phyloP scores from a whole-genome alignment of 2,797 vertebrate species.

The Periparus ater region DNA sequence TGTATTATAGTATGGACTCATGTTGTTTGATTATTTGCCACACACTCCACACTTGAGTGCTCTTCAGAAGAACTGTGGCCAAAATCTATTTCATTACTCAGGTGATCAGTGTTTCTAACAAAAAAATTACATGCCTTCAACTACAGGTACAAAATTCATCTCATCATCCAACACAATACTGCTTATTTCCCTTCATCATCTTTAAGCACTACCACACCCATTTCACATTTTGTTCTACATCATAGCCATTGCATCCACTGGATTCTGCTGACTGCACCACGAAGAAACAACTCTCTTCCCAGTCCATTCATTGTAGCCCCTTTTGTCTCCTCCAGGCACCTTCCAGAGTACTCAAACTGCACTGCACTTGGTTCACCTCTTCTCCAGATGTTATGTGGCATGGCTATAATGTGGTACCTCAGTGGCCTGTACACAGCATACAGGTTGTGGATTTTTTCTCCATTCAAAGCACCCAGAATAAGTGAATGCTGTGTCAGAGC shows the following conservation, averaged over 20 bases:
- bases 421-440: neutral
- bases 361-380: neutral
- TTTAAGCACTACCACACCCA: neutral
- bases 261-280: neutral
- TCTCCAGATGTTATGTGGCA: neutral
- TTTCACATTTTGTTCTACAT: neutral
- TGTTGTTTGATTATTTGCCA: neutral
- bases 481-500: neutral
- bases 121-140: neutral
- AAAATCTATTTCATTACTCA: neutral
- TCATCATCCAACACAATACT: neutral
- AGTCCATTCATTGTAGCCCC: neutral
- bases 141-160: neutral
- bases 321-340: neutral
- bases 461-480: neutral
- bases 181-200: neutral
- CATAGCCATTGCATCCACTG: neutral
- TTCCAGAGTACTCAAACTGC: neutral
- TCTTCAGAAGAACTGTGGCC: neutral
- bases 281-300: neutral
- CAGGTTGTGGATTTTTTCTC: neutral
- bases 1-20: neutral
- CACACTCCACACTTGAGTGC: neutral
- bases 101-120: neutral
- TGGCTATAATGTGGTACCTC: neutral